Conservation (phyloP, 2,888 invertebrate genomes). For the Mimumesa dahlbomi region DNA sequence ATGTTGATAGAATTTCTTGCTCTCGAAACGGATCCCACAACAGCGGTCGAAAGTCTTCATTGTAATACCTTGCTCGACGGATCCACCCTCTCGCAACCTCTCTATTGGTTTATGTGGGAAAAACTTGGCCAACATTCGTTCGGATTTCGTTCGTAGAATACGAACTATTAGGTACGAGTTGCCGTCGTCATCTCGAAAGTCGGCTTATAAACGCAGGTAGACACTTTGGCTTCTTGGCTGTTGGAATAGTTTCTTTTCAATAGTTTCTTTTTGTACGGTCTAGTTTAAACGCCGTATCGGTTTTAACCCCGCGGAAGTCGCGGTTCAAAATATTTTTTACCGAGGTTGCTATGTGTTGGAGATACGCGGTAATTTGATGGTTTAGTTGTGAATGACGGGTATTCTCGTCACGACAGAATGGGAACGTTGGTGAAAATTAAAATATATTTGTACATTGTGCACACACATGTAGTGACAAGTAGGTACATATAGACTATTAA, state of each 20-base stretch:
- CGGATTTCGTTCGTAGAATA: slow-evolving; percentile 48
- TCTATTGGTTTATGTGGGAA: slow-evolving; percentile 54
- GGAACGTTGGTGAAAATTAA: no score
- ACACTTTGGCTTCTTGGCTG: slow-evolving; percentile 57
- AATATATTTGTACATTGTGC: no score
- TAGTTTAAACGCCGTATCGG: background rate
- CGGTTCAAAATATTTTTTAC: no score
- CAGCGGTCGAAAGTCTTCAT: slow-evolving; percentile 56
- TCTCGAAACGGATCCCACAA: slow-evolving; percentile 54
- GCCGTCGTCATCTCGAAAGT: slow-evolving; percentile 10
- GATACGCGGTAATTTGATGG: no score
- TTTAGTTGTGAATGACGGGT: no score
- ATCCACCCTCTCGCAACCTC: slow-evolving; percentile 45
- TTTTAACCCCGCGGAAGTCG: no score
- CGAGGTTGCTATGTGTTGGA: no score
- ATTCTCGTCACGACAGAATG: no score
- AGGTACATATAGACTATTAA: no score
- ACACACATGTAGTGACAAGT: no score
- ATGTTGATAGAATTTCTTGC: slow-evolving; percentile 25
- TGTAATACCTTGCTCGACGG: slow-evolving; percentile 46
- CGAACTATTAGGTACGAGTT: slow-evolving; percentile 11
- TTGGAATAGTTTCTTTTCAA: slow-evolving; percentile 5
- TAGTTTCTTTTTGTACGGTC: background rate
- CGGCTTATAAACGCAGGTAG: no score
- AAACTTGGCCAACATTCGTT: slow-evolving; percentile 27